Evolutionary conservation across 2,797 vertebrate species (phyloP).

Genomic region (Numenius phaeopus): DNA sequence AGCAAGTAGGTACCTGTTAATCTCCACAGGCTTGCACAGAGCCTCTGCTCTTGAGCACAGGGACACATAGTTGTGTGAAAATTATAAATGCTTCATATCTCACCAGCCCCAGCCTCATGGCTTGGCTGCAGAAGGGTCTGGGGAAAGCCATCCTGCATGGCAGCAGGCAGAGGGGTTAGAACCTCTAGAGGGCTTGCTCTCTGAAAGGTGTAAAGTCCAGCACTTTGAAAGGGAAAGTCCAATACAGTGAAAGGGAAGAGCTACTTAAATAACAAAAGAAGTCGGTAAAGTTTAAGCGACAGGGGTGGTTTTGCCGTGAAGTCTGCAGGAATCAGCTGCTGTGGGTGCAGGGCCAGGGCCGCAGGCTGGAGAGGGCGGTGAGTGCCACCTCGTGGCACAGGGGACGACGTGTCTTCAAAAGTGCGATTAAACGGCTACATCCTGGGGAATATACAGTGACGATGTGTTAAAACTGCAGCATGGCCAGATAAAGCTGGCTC

Average conservation of each 20-base stretch:
- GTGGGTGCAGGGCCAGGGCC: accelerated
- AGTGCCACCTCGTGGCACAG: neutral
- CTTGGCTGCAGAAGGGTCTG: neutral
- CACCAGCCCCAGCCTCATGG: accelerated
- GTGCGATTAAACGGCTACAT: accelerated
- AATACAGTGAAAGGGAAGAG: neutral
- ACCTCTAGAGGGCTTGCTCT: neutral
- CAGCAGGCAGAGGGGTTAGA: neutral
- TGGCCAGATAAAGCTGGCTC: neutral
- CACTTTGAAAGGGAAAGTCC: too few relatives aligned
- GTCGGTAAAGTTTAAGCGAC: accelerated
- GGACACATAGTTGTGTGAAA: accelerated
- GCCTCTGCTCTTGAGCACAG: neutral
- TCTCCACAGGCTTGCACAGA: neutral
- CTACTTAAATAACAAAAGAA: neutral
- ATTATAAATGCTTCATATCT: accelerated
- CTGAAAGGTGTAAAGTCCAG: neutral
- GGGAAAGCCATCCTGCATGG: accelerated
- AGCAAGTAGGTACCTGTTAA: neutral
- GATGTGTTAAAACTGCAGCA: accelerated
- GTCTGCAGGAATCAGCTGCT: accelerated
- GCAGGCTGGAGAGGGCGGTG: neutral
- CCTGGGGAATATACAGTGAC: accelerated
- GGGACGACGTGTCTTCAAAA: accelerated
- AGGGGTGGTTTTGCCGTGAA: neutral